These are phyloP conservation scores for Eupleurogrammus muticus DNA, from an alignment of 2,797 vertebrate species.

Conservation along the genomic window DNA sequence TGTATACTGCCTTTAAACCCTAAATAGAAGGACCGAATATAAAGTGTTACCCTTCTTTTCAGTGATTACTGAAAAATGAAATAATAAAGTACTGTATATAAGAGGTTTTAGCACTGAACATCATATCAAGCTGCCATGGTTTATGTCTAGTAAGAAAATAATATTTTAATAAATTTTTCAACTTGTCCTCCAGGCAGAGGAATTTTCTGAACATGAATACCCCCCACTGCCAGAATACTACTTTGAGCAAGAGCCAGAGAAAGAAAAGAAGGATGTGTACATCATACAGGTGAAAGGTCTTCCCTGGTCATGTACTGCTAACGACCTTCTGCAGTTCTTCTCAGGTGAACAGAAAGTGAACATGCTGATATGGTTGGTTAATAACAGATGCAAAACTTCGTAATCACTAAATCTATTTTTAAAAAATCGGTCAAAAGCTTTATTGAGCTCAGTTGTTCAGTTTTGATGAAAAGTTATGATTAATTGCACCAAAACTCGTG, in stretches of 20 bases:
- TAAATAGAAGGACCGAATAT: too few relatives aligned
- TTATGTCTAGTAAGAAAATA: background rate
- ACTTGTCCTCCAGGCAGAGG: constrained; percentile 55
- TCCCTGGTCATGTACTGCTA: constrained; percentile 88
- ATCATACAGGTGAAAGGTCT: constrained; percentile 91
- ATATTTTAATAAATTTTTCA: rapidly evolving
- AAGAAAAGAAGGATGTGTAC: constrained; percentile 81
- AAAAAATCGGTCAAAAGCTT: too few relatives aligned
- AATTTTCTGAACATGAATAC: constrained; percentile 77
- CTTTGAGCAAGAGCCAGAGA: constrained; percentile 43
- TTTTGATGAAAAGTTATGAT: too few relatives aligned
- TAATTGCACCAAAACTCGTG: too few relatives aligned
- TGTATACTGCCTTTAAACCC: too few relatives aligned
- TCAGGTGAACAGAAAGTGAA: constrained; percentile 81
- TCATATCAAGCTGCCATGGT: too few relatives aligned
- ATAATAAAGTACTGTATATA: too few relatives aligned
- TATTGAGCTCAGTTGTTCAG: too few relatives aligned
- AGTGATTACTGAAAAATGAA: too few relatives aligned
- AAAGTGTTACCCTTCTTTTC: too few relatives aligned
- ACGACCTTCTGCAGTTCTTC: constrained; percentile 92
- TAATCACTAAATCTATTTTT: background rate
- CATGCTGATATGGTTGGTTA: background rate
- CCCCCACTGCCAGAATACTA: constrained; percentile 84
- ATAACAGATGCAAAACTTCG: too few relatives aligned
- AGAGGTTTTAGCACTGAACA: too few relatives aligned